Evolutionary conservation across 2,888 invertebrate genomes (phyloP).

Genomic region (Eulithis prunata): DNA sequence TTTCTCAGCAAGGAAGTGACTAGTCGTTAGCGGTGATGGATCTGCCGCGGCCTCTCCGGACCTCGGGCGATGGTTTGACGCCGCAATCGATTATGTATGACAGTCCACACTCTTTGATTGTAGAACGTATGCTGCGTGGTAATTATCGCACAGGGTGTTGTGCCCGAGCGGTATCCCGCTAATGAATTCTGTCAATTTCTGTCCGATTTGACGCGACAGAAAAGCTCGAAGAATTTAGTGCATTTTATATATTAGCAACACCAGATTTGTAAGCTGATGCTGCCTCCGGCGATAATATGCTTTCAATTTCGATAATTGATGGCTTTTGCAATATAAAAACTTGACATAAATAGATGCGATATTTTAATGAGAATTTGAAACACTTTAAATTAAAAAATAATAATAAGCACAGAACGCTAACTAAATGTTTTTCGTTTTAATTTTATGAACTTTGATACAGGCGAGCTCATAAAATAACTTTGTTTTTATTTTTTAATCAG

Average conservation of each 20-base stretch:
- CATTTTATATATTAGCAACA: constrained; percentile 62
- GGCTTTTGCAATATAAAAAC: constrained; percentile 49
- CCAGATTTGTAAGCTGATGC: constrained; percentile 47
- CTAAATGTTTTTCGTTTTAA: constrained; percentile 15
- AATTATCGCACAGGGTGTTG: constrained; percentile 67
- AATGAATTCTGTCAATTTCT: constrained; percentile 81
- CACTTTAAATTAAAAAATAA: constrained; percentile 22
- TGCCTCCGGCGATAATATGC: constrained; percentile 50
- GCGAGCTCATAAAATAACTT: constrained; percentile 19
- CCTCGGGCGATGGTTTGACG: constrained; percentile 63
- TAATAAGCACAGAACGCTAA: constrained; percentile 13
- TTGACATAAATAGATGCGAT: constrained; percentile 24
- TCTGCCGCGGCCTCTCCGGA: constrained; percentile 56
- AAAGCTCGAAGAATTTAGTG: constrained; percentile 60
- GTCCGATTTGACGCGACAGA: constrained; percentile 69
- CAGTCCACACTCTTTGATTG: constrained; percentile 69
- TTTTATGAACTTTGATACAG: constrained; percentile 16
- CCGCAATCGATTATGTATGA: constrained; percentile 77
- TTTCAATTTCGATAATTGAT: constrained; percentile 59
- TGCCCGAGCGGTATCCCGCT: constrained; percentile 67
- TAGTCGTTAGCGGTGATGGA: constrained; percentile 67
- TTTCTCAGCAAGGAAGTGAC: constrained; percentile 57
- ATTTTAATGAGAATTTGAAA: constrained; percentile 42
- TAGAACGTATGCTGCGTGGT: constrained; percentile 64
- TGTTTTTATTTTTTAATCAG: constrained; percentile 38